phyloP scores from a whole-genome alignment of 2,888 invertebrate species.

The Microplitis deprimator region DNA sequence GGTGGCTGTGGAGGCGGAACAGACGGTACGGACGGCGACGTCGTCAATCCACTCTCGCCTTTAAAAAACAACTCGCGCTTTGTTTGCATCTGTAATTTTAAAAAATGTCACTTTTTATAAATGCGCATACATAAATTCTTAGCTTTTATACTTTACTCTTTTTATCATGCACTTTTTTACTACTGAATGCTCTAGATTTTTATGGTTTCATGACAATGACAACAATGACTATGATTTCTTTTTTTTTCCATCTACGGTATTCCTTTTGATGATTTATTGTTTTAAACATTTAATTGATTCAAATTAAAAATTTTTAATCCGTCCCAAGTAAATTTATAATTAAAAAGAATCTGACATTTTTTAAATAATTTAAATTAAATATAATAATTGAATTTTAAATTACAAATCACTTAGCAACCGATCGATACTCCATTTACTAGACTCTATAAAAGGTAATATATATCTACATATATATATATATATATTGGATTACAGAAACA shows the following conservation, averaged over 20 bases:
- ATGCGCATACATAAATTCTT: background rate
- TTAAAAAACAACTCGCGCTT: slow-evolving; percentile 92
- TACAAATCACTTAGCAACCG: background rate
- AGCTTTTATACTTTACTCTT: background rate
- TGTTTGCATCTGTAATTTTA: slow-evolving; percentile 80
- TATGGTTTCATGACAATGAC: background rate
- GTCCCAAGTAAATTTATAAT: background rate
- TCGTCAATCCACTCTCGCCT: slow-evolving; percentile 63
- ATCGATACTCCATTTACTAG: background rate
- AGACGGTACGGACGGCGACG: slow-evolving; percentile 73
- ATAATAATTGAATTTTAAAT: background rate
- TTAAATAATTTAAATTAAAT: background rate
- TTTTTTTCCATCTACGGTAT: background rate
- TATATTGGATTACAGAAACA: background rate
- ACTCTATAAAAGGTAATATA: background rate
- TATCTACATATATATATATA: background rate
- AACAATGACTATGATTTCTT: background rate
- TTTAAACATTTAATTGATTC: too few relatives aligned
- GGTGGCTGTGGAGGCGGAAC: slow-evolving; percentile 70
- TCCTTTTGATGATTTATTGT: background rate
- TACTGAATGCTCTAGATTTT: background rate
- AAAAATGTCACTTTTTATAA: slow-evolving; percentile 24
- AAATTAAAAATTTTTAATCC: too few relatives aligned
- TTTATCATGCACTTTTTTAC: slow-evolving; percentile 11
- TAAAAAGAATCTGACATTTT: background rate